phyloP scores from a whole-genome alignment of 2,113 vertebrate species.

The Arothron firmamentum region DNA sequence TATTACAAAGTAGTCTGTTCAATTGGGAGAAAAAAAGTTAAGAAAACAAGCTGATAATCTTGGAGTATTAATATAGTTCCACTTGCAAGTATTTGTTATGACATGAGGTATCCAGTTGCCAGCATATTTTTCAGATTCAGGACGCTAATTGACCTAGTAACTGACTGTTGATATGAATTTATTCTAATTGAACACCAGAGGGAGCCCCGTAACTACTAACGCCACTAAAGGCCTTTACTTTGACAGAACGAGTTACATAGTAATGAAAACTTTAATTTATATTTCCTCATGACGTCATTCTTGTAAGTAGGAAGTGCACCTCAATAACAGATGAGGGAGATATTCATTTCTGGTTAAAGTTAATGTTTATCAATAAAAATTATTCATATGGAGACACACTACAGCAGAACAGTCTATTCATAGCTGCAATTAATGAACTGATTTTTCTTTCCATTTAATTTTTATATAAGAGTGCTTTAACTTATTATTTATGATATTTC shows the following conservation, averaged over 20 bases:
- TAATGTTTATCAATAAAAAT: background rate
- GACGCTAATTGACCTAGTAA: background rate
- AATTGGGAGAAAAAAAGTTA: background rate
- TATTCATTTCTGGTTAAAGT: background rate
- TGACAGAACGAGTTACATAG: too few relatives aligned
- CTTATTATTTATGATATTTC: too few relatives aligned
- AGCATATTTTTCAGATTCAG: background rate
- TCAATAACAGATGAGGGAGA: background rate
- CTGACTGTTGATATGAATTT: background rate
- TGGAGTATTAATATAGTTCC: too few relatives aligned
- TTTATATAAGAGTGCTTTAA: too few relatives aligned
- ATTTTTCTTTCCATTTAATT: too few relatives aligned
- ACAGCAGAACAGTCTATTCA: background rate
- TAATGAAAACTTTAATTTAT: background rate
- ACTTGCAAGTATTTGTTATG: background rate
- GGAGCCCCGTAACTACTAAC: constrained; percentile 45
- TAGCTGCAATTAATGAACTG: background rate
- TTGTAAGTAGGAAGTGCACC: background rate
- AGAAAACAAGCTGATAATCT: background rate
- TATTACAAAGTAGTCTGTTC: background rate
- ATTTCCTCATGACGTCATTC: background rate
- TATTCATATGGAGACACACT: too few relatives aligned
- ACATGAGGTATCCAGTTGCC: background rate
- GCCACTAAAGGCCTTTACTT: background rate
- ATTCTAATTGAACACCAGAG: constrained; percentile 49